Evolutionary conservation across 2,888 invertebrate species (phyloP).

Genomic region (Hyppa rectilinea): DNA sequence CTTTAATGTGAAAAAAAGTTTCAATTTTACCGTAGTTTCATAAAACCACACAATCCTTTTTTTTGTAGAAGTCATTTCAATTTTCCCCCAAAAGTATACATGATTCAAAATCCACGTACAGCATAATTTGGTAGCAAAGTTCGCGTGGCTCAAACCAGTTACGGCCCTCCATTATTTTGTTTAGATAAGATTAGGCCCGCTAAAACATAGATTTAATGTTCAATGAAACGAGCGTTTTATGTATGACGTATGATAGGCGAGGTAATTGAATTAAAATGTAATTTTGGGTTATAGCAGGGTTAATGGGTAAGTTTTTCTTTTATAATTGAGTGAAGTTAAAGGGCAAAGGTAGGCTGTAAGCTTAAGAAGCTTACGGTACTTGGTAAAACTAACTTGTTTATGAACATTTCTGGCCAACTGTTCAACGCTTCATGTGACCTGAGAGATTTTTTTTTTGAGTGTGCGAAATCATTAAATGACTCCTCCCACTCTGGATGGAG

Average conservation of each 20-base stretch:
- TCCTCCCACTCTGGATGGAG: too few relatives aligned
- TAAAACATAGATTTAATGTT: conserved; percentile 66
- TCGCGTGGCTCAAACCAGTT: conserved; percentile 65
- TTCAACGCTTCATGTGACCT: too few relatives aligned
- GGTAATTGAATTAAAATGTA: conserved; percentile 60
- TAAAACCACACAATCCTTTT: too few relatives aligned
- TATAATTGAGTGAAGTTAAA: not conserved
- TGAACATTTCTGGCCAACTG: too few relatives aligned
- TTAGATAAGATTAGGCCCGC: conserved; percentile 68
- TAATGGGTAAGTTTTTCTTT: conserved; percentile 13
- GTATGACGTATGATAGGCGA: conserved; percentile 53
- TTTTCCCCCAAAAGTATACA: not conserved
- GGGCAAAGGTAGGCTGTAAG: too few relatives aligned
- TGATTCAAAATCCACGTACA: conserved; percentile 15
- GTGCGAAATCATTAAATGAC: too few relatives aligned
- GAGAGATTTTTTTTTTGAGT: too few relatives aligned
- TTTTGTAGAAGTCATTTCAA: too few relatives aligned
- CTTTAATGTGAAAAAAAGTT: too few relatives aligned
- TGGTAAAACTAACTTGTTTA: too few relatives aligned
- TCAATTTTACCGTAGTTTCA: too few relatives aligned
- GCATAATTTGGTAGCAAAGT: conserved; percentile 34
- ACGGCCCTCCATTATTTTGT: conserved; percentile 61
- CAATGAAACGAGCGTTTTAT: conserved; percentile 57
- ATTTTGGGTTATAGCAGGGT: conserved; percentile 36
- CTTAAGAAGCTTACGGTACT: too few relatives aligned